Evolutionary conservation across 2,113 vertebrate species (phyloP).

Genomic region (Rhodinocichla rosea): DNA sequence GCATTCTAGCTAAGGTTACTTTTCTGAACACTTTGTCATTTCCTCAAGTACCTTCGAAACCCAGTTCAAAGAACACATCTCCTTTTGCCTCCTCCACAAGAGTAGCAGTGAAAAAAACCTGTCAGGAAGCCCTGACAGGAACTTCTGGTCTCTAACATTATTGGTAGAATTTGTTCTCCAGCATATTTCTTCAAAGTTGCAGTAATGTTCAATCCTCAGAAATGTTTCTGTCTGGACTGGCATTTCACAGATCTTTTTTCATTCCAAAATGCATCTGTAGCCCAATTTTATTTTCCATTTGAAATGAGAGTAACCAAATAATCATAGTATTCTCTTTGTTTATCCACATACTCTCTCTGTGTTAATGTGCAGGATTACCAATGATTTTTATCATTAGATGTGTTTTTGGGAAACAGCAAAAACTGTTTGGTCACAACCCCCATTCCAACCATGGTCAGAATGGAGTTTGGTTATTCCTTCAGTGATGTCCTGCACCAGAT

Average conservation of each 20-base stretch:
- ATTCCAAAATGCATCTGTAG: background rate
- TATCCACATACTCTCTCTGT: background rate
- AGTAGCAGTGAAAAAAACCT: background rate
- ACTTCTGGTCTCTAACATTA: background rate
- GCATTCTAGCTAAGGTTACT: background rate
- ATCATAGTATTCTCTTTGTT: background rate
- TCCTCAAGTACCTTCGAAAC: background rate
- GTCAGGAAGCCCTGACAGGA: background rate
- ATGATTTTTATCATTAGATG: background rate
- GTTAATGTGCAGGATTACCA: background rate
- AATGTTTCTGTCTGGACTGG: background rate
- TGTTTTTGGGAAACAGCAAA: background rate
- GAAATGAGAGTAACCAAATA: background rate
- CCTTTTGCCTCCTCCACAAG: background rate
- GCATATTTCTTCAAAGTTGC: background rate
- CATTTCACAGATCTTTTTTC: background rate
- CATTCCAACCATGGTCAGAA: background rate
- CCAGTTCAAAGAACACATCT: background rate
- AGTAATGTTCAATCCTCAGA: background rate
- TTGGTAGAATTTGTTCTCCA: background rate
- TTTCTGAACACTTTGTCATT: background rate
- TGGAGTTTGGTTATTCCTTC: background rate
- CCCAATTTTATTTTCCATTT: background rate
- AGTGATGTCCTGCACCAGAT: background rate
- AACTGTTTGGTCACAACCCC: background rate